phyloP scores from a whole-genome alignment of 2,113 vertebrate genomes.

The Muntiacus reevesi region DNA sequence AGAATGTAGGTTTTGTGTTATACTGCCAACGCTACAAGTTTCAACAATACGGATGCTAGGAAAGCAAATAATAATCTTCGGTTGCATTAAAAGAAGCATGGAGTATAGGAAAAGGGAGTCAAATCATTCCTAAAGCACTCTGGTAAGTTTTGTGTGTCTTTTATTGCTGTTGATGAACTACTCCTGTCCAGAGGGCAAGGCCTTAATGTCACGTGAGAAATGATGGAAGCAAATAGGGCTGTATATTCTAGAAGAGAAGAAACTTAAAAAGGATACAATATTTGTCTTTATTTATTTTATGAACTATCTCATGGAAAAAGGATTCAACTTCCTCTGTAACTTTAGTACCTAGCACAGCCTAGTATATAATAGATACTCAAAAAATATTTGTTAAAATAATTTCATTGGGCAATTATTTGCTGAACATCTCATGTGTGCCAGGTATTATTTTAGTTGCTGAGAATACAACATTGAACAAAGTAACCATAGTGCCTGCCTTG shows the following conservation, averaged over 20 bases:
- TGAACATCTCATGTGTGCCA: background rate
- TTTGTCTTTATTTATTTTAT: background rate
- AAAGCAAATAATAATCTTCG: background rate
- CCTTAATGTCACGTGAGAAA: background rate
- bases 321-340: background rate
- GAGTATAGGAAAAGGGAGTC: background rate
- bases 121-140: background rate
- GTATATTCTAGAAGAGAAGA: background rate
- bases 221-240: background rate
- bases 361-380: background rate
- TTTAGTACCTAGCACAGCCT: background rate
- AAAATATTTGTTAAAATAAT: background rate
- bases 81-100: slow-evolving; percentile 5
- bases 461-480: background rate
- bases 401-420: background rate
- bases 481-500: background rate
- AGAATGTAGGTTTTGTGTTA: background rate
- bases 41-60: background rate
- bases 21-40: background rate
- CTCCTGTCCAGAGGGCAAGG: background rate
- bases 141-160: background rate
- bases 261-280: background rate
- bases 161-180: background rate
- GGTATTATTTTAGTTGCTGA: background rate
- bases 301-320: background rate